Percentiles rank a stretch among this genome's conserved stretches.
Conservation (phyloP, 37 sponge, comb jelly and placozoan species). For the Mnemiopsis leidyi region DNA sequence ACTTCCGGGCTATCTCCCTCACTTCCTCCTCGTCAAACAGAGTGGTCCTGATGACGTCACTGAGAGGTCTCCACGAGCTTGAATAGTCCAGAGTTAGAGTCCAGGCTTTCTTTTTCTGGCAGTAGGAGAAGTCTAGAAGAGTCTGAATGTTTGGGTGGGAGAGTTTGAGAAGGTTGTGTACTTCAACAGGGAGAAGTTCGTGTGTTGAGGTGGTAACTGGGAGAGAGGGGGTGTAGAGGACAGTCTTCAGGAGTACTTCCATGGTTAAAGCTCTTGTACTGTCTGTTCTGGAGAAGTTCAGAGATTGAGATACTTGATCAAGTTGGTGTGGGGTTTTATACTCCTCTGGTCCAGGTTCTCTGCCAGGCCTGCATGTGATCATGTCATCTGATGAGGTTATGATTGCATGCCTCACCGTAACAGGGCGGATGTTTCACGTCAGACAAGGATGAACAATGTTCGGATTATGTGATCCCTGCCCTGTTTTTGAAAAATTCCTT, state of each 20-base stretch:
- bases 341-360: no score
- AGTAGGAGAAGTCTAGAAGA: neutral
- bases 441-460: no score
- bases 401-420: no score
- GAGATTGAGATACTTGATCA: no score
- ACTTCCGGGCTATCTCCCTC: neutral
- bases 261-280: no score
- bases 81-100: neutral
- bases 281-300: no score
- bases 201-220: neutral
- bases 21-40: neutral
- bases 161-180: neutral
- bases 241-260: conserved; percentile 21
- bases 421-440: no score
- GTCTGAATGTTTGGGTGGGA: conserved; percentile 47
- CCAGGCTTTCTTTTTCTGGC: neutral
- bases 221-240: conserved; percentile 14
- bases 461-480: no score
- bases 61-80: neutral
- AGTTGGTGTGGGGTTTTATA: no score
- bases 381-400: no score
- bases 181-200: conserved; percentile 30
- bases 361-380: no score
- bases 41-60: neutral
- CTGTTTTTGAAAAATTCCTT: no score